Percentiles rank a stretch among this genome's conserved stretches.
phyloP scores from a whole-genome alignment of 2,113 vertebrate species.

The Meleagris gallopavo region DNA sequence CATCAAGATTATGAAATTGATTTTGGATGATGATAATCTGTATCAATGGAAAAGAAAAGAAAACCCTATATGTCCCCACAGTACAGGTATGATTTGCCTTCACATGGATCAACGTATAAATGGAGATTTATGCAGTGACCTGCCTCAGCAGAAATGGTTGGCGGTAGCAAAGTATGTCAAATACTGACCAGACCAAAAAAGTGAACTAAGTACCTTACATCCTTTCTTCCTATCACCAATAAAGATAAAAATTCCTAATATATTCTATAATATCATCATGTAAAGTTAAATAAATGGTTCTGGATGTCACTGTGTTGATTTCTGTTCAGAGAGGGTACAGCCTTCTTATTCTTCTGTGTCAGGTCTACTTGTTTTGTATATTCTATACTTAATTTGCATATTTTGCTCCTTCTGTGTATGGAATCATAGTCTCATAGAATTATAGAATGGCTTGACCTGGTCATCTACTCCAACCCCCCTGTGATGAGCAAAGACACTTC shows the following conservation, averaged over 20 bases:
- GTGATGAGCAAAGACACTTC: too few species aligned
- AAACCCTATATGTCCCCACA: background rate
- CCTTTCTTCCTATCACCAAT: background rate
- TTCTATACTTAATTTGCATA: background rate
- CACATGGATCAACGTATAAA: background rate
- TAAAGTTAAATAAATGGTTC: too few species aligned
- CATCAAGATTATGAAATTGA: background rate
- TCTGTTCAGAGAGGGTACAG: background rate
- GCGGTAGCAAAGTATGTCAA: background rate
- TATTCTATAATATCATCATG: background rate
- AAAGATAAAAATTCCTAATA: background rate
- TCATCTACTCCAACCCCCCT: too few species aligned
- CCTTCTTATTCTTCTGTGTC: background rate
- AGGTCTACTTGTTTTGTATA: background rate
- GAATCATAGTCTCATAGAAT: background rate
- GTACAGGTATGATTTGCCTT: background rate
- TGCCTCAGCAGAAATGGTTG: background rate
- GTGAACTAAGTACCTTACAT: background rate
- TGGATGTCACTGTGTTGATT: background rate
- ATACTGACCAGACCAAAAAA: background rate
- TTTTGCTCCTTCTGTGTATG: background rate
- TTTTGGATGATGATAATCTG: background rate
- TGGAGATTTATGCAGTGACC: rapidly evolving
- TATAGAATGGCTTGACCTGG: too few species aligned
- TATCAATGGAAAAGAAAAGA: background rate